A percentile compares a stretch with the other conserved stretches of the same genome.
Conservation (phyloP, 1,140 invertebrate genomes). For the Campodea augens region DNA sequence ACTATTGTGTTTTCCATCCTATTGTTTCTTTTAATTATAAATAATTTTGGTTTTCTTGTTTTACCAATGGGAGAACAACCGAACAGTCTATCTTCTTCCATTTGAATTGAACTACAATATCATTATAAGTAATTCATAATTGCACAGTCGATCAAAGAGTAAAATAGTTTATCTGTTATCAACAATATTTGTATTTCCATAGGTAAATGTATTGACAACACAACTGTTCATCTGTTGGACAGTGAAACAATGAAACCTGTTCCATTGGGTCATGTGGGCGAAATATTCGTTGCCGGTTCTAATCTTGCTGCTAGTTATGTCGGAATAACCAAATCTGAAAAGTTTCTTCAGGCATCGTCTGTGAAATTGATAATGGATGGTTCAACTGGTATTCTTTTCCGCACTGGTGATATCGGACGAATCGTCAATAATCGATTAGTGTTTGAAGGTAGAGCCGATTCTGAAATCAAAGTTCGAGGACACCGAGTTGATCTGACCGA, state of each 20-base stretch:
- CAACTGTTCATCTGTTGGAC: constrained; percentile 54
- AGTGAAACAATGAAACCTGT: constrained; percentile 39
- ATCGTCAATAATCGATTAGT: constrained; percentile 45
- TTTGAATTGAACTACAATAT: no score
- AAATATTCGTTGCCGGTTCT: constrained; percentile 52
- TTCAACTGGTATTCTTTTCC: constrained; percentile 32
- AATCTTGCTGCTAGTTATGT: constrained; percentile 65
- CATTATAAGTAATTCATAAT: no score
- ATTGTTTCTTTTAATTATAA: no score
- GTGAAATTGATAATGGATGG: no score
- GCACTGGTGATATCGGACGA: constrained; percentile 63
- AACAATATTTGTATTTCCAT: constrained; percentile 1
- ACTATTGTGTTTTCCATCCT: no score
- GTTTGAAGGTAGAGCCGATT: constrained; percentile 65
- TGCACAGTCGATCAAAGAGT: no score
- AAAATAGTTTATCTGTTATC: no score
- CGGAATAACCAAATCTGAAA: constrained; percentile 42
- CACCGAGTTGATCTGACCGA: constrained; percentile 66
- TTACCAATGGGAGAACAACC: no score
- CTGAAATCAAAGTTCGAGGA: constrained; percentile 69
- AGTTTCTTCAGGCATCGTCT: constrained; percentile 55
- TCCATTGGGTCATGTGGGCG: constrained; percentile 46
- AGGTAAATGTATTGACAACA: constrained; percentile 55
- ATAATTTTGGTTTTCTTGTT: no score
- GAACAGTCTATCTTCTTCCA: no score